phyloP scores from a whole-genome alignment of 2,888 invertebrate genomes.

The Helobdella robusta region DNA sequence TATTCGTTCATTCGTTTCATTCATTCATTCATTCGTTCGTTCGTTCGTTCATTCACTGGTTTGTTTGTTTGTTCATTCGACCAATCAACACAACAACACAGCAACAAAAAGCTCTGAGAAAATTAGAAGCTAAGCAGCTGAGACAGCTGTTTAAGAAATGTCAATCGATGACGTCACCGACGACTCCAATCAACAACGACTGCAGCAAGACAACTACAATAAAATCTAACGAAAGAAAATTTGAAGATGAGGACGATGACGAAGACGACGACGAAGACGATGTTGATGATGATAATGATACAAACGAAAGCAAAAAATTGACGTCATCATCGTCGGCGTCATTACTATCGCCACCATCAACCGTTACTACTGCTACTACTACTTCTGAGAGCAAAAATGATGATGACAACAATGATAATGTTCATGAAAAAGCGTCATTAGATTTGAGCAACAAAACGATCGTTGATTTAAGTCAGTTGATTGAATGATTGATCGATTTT shows the following conservation, averaged over 20 bases:
- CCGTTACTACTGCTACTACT: no score
- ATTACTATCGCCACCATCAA: no score
- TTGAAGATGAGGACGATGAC: background rate
- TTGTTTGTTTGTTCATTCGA: background rate
- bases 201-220: background rate
- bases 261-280: background rate
- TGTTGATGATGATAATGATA: background rate
- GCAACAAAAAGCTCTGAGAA: conserved; percentile 7
- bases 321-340: no score
- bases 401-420: no score
- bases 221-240: background rate
- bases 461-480: no score
- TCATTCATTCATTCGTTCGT: background rate
- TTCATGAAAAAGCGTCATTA: no score
- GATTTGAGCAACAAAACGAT: no score
- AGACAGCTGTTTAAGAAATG: conserved; percentile 16
- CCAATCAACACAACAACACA: background rate
- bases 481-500: no score
- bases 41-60: background rate
- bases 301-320: no score
- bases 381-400: no score
- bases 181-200: background rate
- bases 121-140: conserved; percentile 21
- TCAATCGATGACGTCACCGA: background rate
- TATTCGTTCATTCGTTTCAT: background rate